A percentile compares a stretch with the other conserved stretches of the same genome.
Evolutionary conservation across 2,113 vertebrate species (phyloP).

Genomic region (Pyrgilauda ruficollis): DNA sequence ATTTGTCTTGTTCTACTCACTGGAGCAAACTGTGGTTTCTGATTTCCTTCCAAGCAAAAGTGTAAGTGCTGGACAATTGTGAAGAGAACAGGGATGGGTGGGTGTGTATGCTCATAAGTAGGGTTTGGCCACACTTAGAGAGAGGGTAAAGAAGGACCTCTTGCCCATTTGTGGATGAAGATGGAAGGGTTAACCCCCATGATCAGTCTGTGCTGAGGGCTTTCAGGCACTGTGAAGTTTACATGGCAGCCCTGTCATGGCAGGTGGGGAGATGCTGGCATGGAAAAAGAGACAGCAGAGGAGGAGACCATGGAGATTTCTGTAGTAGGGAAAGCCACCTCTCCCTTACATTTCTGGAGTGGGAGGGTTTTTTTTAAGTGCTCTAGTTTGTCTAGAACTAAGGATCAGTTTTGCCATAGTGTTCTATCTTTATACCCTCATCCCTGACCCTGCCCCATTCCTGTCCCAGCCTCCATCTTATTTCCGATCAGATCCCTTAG

Average conservation of each 20-base stretch:
- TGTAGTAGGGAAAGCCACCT: background rate
- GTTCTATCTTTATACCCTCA: background rate
- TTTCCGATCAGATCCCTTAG: background rate
- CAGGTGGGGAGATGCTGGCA: background rate
- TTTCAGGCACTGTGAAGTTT: background rate
- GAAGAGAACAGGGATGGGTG: background rate
- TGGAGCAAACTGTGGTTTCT: background rate
- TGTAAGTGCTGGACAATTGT: background rate
- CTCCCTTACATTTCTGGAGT: background rate
- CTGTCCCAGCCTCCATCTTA: background rate
- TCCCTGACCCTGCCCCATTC: background rate
- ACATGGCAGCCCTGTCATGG: background rate
- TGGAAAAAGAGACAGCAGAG: background rate
- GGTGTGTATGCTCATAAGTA: background rate
- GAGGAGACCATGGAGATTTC: background rate
- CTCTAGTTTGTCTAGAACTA: background rate
- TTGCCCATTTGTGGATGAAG: background rate
- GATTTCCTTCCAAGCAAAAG: background rate
- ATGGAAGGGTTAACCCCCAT: background rate
- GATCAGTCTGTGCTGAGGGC: background rate
- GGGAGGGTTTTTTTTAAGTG: background rate
- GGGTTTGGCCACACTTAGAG: background rate
- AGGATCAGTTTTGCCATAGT: background rate
- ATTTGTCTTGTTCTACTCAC: background rate
- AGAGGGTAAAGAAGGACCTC: background rate